phyloP scores from a whole-genome alignment of 2,113 vertebrate species.

The Epinephelus lanceolatus region DNA sequence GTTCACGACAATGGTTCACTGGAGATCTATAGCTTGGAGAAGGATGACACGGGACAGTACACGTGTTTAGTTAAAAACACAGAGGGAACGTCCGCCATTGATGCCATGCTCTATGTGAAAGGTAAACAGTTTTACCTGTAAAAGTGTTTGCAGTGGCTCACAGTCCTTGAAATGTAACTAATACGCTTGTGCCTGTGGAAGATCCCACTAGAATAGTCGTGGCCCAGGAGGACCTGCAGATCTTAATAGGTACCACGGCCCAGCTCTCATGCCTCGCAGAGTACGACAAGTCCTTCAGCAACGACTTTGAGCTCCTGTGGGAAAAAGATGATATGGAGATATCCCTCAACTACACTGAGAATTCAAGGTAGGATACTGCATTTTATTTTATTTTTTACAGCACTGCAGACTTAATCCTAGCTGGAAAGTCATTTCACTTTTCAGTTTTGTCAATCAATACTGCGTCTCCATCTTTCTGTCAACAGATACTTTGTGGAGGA shows the following conservation, averaged over 20 bases:
- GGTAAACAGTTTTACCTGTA: slow-evolving; percentile 80
- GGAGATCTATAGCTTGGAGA: slow-evolving; percentile 84
- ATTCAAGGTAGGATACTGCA: slow-evolving; percentile 84
- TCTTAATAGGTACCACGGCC: slow-evolving; percentile 86
- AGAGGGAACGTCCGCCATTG: slow-evolving; percentile 88
- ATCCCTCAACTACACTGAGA: slow-evolving; percentile 85
- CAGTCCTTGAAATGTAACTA: slow-evolving; percentile 52
- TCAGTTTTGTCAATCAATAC: slow-evolving; percentile 46
- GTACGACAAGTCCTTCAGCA: slow-evolving; percentile 89
- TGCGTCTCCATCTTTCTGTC: slow-evolving; percentile 25
- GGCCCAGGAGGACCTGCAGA: slow-evolving; percentile 86
- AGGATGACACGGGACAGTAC: slow-evolving; percentile 89
- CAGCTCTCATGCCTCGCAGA: slow-evolving; percentile 89
- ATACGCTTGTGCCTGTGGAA: slow-evolving; percentile 69
- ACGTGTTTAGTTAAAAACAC: slow-evolving; percentile 90
- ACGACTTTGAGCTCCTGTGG: slow-evolving; percentile 92
- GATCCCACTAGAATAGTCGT: slow-evolving; percentile 90
- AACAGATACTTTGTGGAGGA: slow-evolving; percentile 86
- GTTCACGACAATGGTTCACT: slow-evolving; percentile 88
- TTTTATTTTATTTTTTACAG: slow-evolving; percentile 2
- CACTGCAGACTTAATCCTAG: slow-evolving; percentile 5
- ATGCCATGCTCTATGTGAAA: slow-evolving; percentile 89
- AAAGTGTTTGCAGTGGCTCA: slow-evolving; percentile 4
- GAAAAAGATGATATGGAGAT: slow-evolving; percentile 88
- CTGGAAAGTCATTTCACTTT: slow-evolving; percentile 36